These are phyloP conservation scores for Augiades crinisus DNA, from an alignment of 2,888 invertebrate species.

Conservation along the genomic window DNA sequence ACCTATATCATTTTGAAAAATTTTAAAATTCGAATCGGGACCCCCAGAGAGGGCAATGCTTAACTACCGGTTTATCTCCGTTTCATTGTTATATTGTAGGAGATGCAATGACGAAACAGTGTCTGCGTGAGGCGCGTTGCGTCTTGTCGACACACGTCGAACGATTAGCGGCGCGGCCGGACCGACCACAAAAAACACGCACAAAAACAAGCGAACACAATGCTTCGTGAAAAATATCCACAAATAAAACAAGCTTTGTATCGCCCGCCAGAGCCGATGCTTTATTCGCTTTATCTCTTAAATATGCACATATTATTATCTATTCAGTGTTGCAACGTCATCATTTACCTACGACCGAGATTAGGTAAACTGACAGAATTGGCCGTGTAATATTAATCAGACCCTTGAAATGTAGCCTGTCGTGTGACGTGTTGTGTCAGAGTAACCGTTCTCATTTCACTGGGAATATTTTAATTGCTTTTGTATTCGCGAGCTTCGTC, in stretches of 20 bases:
- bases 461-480: conserved; percentile 15
- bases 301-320: conserved; percentile 46
- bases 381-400: conserved; percentile 52
- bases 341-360: conserved; percentile 41
- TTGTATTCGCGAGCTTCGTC: conserved; percentile 13
- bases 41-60: no score
- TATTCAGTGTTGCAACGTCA: conserved; percentile 46
- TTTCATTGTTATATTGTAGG: no score
- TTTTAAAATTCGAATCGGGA: no score
- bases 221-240: conserved; percentile 58
- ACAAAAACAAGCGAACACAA: conserved; percentile 53
- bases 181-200: conserved; percentile 45
- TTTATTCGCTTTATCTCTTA: conserved; percentile 43
- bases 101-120: no score
- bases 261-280: conserved; percentile 34
- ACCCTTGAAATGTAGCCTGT: conserved; percentile 35
- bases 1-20: no score
- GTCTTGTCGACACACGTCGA: conserved; percentile 66
- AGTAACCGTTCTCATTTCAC: conserved; percentile 10
- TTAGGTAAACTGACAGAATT: conserved; percentile 44
- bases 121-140: conserved; percentile 50
- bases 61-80: no score
- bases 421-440: conserved; percentile 4
- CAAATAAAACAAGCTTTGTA: conserved; percentile 58
- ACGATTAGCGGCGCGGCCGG: conserved; percentile 50